Evolutionary conservation across 2,113 vertebrate genomes (phyloP).

Genomic region (Pristiophorus japonicus): DNA sequence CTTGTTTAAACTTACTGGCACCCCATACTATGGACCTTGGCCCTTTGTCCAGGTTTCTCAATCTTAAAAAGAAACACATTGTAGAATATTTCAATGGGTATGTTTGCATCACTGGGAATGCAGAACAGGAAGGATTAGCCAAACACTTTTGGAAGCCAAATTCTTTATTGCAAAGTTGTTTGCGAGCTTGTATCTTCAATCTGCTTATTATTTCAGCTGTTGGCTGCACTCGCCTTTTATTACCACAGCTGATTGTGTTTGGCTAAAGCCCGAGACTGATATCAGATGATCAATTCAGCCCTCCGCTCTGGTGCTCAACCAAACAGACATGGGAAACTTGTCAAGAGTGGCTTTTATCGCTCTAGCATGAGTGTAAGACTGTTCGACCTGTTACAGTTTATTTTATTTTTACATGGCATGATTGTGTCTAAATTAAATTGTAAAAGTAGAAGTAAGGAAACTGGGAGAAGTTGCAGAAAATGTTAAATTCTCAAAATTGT

Average conservation of each 20-base stretch:
- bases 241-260: conserved; percentile 30
- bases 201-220: conserved; percentile 62
- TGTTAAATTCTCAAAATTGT: background rate
- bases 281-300: conserved; percentile 35
- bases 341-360: conserved; percentile 43
- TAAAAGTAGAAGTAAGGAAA: background rate
- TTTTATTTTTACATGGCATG: background rate
- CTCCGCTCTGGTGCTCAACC: conserved; percentile 43
- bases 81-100: background rate
- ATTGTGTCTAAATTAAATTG: background rate
- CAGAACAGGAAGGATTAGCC: background rate
- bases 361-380: too few relatives aligned
- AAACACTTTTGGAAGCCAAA: background rate
- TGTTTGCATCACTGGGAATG: background rate
- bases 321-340: conserved; percentile 64
- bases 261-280: conserved; percentile 33
- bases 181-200: conserved; percentile 53
- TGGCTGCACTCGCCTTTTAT: conserved; percentile 39
- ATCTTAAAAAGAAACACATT: background rate
- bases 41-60: background rate
- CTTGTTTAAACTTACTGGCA: background rate
- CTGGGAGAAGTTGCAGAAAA: background rate
- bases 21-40: background rate
- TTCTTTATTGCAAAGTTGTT: conserved; percentile 40
- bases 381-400: background rate